These are phyloP conservation scores for Notocelia uddmanniana DNA, from an alignment of 2,888 invertebrate genomes.

Conservation along the genomic window DNA sequence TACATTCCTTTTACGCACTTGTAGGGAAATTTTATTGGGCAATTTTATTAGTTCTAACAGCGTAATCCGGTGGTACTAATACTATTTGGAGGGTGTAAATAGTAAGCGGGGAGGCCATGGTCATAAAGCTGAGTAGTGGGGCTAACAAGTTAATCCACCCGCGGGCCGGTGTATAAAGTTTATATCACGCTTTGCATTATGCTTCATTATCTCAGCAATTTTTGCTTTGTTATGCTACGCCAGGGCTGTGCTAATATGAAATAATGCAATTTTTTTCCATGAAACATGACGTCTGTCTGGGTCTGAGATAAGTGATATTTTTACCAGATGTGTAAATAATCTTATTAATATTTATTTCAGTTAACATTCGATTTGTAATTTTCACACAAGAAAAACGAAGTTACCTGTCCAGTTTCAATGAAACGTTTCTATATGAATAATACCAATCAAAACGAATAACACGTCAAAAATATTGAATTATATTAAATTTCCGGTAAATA, in stretches of 20 bases:
- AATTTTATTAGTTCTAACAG: constrained; percentile 35
- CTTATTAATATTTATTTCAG: not conserved
- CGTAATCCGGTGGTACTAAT: constrained; percentile 41
- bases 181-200: constrained; percentile 82
- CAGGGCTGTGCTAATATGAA: constrained; percentile 61
- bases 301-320: not conserved
- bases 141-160: constrained; percentile 83
- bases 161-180: constrained; percentile 73
- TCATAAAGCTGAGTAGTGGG: constrained; percentile 50
- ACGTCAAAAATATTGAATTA: not conserved
- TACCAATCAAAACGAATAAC: too few relatives aligned
- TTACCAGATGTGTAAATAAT: not conserved
- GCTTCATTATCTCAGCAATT: constrained; percentile 81
- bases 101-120: constrained; percentile 41
- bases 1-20: constrained; percentile 17
- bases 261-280: constrained; percentile 8
- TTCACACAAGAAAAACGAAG: too few relatives aligned
- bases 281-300: not conserved
- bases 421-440: too few relatives aligned
- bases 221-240: constrained; percentile 75
- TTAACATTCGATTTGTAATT: too few relatives aligned
- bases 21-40: constrained; percentile 39
- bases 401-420: too few relatives aligned
- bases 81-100: constrained; percentile 47
- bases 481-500: not conserved